These are phyloP conservation scores for Heliocidaris erythrogramma DNA, from an alignment of 35 echinoderm and acorn worm genomes.

Conservation along the genomic window DNA sequence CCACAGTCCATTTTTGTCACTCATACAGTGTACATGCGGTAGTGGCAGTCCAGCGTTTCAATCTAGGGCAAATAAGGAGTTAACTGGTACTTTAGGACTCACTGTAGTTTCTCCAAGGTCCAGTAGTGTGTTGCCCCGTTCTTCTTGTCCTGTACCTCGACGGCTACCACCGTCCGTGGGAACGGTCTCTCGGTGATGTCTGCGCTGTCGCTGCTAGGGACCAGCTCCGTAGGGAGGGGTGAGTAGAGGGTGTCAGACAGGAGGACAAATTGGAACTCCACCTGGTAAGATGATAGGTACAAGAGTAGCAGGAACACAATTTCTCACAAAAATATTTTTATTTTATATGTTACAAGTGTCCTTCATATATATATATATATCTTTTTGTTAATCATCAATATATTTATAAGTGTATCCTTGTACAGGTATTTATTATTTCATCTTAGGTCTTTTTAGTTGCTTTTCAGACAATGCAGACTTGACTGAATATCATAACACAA, in stretches of 20 bases:
- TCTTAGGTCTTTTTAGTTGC: no score
- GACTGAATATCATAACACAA: no score
- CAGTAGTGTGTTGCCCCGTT: conserved; percentile 97
- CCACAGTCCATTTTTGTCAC: no score
- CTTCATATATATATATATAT: background rate
- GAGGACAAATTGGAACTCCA: conserved; percentile 97
- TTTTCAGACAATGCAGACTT: no score
- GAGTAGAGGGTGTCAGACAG: conserved; percentile 97
- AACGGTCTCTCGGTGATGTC: conserved; percentile 78
- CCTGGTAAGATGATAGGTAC: conserved; percentile 46
- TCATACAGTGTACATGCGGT: no score
- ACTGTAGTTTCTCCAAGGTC: conserved; percentile 96
- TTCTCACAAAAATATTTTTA: background rate
- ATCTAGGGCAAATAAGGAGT: no score
- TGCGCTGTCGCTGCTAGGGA: conserved; percentile 71
- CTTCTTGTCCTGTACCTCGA: conserved; percentile 91
- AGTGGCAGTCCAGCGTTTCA: no score
- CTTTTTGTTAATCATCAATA: background rate
- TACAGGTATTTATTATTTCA: no score
- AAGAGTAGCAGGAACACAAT: background rate
- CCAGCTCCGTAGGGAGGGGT: conserved; percentile 83
- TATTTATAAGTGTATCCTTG: no score
- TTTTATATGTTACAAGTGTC: no score
- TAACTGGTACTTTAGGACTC: background rate
- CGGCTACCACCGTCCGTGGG: conserved; percentile 88